These are phyloP conservation scores for Sula dactylatra DNA, from an alignment of 2,113 vertebrate genomes.

Conservation along the genomic window DNA sequence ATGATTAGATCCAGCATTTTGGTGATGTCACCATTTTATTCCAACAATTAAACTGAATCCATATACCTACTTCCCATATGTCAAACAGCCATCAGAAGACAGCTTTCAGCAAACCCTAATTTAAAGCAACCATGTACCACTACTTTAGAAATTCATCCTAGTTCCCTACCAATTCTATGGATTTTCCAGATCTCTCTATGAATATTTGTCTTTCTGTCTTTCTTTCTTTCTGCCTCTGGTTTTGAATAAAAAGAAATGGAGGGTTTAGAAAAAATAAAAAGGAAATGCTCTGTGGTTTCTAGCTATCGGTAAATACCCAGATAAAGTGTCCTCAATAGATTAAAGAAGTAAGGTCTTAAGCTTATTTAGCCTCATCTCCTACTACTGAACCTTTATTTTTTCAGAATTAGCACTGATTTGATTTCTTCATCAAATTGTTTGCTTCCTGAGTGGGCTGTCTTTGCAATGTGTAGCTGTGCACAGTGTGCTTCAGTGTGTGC, in stretches of 20 bases:
- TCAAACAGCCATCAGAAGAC: background rate
- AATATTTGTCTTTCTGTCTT: background rate
- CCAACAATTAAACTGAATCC: background rate
- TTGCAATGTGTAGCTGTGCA: background rate
- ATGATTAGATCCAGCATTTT: background rate
- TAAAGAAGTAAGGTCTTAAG: constrained; percentile 42
- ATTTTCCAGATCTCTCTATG: background rate
- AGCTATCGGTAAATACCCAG: constrained; percentile 5
- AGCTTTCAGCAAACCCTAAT: background rate
- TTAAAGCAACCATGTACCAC: background rate
- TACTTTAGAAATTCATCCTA: background rate
- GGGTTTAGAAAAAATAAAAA: background rate
- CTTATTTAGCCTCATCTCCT: constrained; percentile 6
- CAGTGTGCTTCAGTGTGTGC: background rate
- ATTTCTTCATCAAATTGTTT: background rate
- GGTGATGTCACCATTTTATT: background rate
- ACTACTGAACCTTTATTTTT: background rate
- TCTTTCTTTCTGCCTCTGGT: background rate
- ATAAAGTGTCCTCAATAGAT: background rate
- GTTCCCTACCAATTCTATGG: background rate
- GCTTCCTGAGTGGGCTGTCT: background rate
- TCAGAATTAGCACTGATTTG: background rate
- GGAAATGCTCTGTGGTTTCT: background rate
- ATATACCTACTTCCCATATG: background rate
- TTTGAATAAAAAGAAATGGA: background rate